Evolutionary conservation across 2,797 vertebrate genomes (phyloP).

Genomic region (Synaphobranchus kaupii): DNA sequence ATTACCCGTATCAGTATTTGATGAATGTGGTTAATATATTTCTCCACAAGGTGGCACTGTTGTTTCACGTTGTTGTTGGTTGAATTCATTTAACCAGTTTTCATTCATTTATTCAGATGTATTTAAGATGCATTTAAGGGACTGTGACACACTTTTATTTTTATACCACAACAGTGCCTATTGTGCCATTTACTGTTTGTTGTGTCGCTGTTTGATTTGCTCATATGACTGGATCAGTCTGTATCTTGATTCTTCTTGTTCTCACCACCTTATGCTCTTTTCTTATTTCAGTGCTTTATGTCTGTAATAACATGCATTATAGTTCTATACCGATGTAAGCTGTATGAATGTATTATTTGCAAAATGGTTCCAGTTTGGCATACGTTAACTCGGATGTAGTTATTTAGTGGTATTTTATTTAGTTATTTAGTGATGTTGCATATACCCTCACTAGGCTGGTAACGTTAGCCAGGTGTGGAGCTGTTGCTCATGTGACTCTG

Average conservation of each 20-base stretch:
- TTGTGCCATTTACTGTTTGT: background rate
- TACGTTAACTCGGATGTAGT: background rate
- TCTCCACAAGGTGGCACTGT: slow-evolving; percentile 33
- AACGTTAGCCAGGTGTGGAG: background rate
- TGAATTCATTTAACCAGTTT: background rate
- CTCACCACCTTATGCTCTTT: background rate
- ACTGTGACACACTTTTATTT: background rate
- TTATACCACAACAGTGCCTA: background rate
- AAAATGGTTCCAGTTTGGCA: background rate
- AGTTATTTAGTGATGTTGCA: background rate
- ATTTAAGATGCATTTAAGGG: background rate
- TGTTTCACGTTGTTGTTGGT: background rate
- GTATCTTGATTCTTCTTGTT: background rate
- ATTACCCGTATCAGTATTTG: background rate
- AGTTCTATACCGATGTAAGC: background rate
- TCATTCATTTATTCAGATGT: too few relatives aligned
- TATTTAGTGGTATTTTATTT: too few relatives aligned
- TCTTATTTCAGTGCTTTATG: background rate
- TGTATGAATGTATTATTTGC: too few relatives aligned
- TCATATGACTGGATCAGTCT: background rate
- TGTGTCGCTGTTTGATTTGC: background rate
- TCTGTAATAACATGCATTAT: background rate
- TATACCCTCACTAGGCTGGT: background rate
- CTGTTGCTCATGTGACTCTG: background rate
- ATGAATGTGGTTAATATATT: background rate